Evolutionary conservation across 92 coral and sea anemone genomes (phyloP), one percentile per base, ranked within the genome.

Genomic region (Zoanthus sociatus): DNA sequence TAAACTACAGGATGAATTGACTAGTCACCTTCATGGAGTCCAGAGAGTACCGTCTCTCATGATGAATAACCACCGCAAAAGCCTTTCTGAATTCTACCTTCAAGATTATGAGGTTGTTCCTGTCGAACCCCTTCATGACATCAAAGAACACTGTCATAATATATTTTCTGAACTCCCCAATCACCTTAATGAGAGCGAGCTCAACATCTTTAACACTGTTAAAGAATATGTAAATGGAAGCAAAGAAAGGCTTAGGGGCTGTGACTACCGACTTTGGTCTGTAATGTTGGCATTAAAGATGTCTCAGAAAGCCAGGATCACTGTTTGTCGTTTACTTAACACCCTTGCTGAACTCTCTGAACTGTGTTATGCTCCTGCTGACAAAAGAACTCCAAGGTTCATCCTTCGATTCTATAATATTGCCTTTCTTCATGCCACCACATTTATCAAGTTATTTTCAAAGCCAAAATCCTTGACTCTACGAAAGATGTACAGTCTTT

Each of bases 241-340:
- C 63, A 56, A 56, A 12, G 63, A 56, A 56, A 56, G 63, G 63
- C n/a, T 56, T 56, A 56, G 63, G 16, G 63, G 63, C 63, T 56
- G 63, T 56, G 63, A 56, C 63, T 56, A 56, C 63, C 63, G 63
- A 56, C 63, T 56, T 56, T 56, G 63, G 63, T 56, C 63, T 56
- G 63, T 56, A 15, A 56, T 56, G 63, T 56, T 56, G 63, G 63
- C 63, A 12, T 56, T 56, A 56, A 56, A 56, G 63, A 9, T 56
- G 63, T 56, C 63, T 56, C 63, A 56, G 61, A 55, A 55, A 55
- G 61, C 61, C 15, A 55, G 15, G 15, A 55, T 55, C 61, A 55
- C 61, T 55, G 61, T 55, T 55, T 55, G 15, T 55, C 13, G 61
- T 55, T 55, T 55, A 55, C 61, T 55, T 17, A 55, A 55, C 61